Conservation (phyloP, 2,113 vertebrate species). For the Rhea americana region DNA sequence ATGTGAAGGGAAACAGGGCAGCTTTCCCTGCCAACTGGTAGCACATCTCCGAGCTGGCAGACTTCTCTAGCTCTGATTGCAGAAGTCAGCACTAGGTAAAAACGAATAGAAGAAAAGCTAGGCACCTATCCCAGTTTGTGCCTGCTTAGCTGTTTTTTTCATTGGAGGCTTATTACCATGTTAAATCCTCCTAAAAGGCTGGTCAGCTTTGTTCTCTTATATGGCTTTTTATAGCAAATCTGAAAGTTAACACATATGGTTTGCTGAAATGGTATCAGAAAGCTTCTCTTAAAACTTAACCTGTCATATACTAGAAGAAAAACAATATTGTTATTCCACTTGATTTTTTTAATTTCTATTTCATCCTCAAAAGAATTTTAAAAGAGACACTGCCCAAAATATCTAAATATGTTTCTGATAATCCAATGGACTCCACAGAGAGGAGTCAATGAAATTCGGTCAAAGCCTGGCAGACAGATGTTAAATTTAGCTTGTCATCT, state of each 20-base stretch:
- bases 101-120: background rate
- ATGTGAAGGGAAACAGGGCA: background rate
- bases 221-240: constrained; percentile 69
- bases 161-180: constrained; percentile 57
- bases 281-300: constrained; percentile 55
- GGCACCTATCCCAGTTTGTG: constrained; percentile 62
- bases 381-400: background rate
- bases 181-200: constrained; percentile 69
- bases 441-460: background rate
- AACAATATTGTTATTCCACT: background rate
- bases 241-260: constrained; percentile 64
- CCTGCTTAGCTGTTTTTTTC: constrained; percentile 56
- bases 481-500: background rate
- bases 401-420: background rate
- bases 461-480: background rate
- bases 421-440: background rate
- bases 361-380: background rate
- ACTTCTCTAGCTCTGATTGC: background rate
- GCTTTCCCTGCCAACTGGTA: constrained; percentile 12
- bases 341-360: background rate
- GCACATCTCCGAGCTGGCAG: background rate
- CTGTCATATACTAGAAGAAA: background rate
- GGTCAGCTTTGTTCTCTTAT: constrained; percentile 51
- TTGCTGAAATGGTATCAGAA: constrained; percentile 51
- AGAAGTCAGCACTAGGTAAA: constrained; percentile 40